phyloP scores from a whole-genome alignment of 2,797 vertebrate genomes.

The Myotis planiceps region DNA sequence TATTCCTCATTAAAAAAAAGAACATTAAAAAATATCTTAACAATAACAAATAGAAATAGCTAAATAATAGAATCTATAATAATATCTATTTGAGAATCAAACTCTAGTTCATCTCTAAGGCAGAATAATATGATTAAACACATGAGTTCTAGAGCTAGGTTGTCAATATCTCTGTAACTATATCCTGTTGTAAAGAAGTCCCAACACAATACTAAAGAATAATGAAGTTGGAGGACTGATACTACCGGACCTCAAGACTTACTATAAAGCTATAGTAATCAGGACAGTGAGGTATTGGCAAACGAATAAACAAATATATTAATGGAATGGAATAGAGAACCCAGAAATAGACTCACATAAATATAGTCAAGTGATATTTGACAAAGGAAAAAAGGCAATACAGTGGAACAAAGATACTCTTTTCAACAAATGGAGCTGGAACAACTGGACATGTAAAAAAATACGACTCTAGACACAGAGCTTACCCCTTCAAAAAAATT shows the following conservation, averaged over 20 bases:
- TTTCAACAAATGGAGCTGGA: neutral
- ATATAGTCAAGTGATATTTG: neutral
- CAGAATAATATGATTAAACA: neutral
- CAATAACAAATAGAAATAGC: neutral
- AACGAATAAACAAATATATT: neutral
- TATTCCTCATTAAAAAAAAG: too few relatives aligned
- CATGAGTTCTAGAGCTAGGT: neutral
- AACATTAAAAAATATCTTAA: neutral
- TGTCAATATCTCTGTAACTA: neutral
- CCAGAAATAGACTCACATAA: neutral
- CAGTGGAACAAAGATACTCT: neutral
- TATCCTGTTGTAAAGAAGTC: neutral
- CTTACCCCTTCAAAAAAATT: too few relatives aligned
- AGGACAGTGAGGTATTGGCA: neutral
- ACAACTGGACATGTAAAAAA: neutral
- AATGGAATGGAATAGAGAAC: neutral
- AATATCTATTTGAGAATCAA: neutral
- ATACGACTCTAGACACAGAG: too few relatives aligned
- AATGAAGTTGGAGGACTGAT: neutral
- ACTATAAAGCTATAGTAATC: neutral
- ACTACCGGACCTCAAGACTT: neutral
- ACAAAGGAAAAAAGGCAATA: neutral
- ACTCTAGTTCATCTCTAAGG: conserved; percentile 9
- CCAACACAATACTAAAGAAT: neutral
- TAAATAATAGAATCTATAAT: neutral